Conservation (phyloP, 2,797 vertebrate species). For the Meda fulgida region DNA sequence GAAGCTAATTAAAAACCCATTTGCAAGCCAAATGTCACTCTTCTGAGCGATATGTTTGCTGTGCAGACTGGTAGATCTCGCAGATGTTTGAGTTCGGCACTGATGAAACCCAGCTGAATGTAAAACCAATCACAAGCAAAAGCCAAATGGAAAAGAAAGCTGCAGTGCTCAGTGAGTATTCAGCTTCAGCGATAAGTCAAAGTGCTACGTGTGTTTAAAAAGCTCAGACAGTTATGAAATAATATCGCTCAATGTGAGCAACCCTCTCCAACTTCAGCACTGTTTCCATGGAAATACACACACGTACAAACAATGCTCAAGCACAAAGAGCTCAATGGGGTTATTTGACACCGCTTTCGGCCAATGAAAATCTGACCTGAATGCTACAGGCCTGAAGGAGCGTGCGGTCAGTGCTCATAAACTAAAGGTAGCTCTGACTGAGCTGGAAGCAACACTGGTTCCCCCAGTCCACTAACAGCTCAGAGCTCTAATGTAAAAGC, state of each 20-base stretch:
- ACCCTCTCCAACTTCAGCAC: conserved; percentile 23
- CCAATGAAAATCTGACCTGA: conserved; percentile 46
- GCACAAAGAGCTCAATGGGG: conserved; percentile 45
- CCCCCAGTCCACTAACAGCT: conserved; percentile 3
- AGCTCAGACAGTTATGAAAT: conserved; percentile 39
- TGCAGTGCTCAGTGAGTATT: conserved; percentile 18
- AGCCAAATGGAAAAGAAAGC: conserved; percentile 19
- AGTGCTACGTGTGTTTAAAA: conserved; percentile 48
- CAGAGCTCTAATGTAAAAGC: conserved; percentile 8
- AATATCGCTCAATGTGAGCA: conserved; percentile 21
- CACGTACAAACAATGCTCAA: conserved; percentile 52
- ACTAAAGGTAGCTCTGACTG: conserved; percentile 50
- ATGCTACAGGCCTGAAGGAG: conserved; percentile 31
- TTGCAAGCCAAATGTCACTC: not conserved
- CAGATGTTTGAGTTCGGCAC: conserved; percentile 22
- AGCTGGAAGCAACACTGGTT: conserved; percentile 31
- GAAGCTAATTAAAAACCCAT: not conserved
- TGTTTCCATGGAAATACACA: conserved; percentile 57
- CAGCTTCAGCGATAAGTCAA: conserved; percentile 40
- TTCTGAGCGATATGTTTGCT: not conserved
- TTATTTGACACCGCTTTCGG: conserved; percentile 48
- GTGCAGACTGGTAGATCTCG: not conserved
- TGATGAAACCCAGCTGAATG: conserved; percentile 16
- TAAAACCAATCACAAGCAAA: conserved; percentile 31
- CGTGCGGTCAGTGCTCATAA: conserved; percentile 42